These are phyloP conservation scores for Scaptomyza parva DNA, from an alignment of 2,888 invertebrate species.

Conservation along the genomic window DNA sequence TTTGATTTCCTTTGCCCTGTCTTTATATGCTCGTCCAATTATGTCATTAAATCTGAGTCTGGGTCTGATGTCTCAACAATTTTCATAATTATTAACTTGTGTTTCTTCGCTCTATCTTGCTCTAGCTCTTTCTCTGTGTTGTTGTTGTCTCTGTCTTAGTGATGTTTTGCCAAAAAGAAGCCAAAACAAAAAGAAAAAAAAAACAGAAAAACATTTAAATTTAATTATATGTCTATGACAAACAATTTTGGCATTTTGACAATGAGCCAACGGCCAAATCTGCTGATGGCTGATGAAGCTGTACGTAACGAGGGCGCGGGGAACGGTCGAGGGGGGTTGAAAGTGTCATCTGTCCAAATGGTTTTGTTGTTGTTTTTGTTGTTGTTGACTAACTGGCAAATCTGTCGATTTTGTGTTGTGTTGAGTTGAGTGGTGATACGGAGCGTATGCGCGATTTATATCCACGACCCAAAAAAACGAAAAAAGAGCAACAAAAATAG, in stretches of 20 bases:
- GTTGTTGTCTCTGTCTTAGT: too few species aligned
- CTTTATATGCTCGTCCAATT: background rate
- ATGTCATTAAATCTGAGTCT: slow-evolving; percentile 15
- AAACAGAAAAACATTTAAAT: slow-evolving; percentile 72
- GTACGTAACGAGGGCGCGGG: background rate
- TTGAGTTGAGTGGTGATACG: slow-evolving; percentile 45
- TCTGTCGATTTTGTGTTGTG: too few species aligned
- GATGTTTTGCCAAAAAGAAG: too few species aligned
- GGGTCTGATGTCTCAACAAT: slow-evolving; percentile 4
- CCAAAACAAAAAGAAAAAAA: too few species aligned
- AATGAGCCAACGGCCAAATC: slow-evolving; percentile 25
- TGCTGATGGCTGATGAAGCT: too few species aligned
- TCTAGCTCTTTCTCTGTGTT: too few species aligned
- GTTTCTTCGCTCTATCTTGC: too few species aligned
- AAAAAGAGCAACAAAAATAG: slow-evolving; percentile 20
- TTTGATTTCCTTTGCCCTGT: slow-evolving; percentile 7
- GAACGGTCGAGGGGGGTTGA: accelerated
- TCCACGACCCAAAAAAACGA: background rate
- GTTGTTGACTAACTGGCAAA: slow-evolving; percentile 42
- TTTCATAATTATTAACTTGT: slow-evolving; percentile 44
- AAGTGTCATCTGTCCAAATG: background rate
- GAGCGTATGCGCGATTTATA: slow-evolving; percentile 51
- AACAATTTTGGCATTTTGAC: slow-evolving; percentile 78
- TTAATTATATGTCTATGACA: slow-evolving; percentile 79
- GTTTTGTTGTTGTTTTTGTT: too few species aligned